Evolutionary conservation across 2,113 vertebrate genomes (phyloP).

Genomic region (Phylloscopus whistleri): DNA sequence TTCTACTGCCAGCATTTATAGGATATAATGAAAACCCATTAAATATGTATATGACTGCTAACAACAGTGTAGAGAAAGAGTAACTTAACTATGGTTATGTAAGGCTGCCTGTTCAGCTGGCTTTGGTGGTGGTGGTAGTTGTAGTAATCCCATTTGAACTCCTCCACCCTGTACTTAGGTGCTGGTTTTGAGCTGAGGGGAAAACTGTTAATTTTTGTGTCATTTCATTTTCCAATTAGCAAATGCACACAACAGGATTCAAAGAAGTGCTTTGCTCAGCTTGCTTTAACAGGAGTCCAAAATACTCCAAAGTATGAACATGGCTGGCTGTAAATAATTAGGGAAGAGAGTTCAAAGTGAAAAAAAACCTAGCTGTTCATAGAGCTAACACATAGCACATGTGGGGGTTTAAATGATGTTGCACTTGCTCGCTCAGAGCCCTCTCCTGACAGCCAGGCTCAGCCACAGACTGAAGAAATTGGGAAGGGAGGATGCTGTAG

Average conservation of each 20-base stretch:
- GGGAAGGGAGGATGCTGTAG: not conserved
- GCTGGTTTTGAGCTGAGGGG: not conserved
- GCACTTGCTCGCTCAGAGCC: not conserved
- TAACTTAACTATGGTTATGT: conserved; percentile 50
- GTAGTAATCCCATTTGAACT: not conserved
- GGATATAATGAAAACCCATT: conserved; percentile 78
- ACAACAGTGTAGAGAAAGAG: conserved; percentile 52
- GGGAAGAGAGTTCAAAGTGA: not conserved
- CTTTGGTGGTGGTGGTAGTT: not conserved
- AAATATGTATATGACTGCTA: conserved; percentile 79
- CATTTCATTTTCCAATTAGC: not conserved
- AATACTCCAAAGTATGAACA: not conserved
- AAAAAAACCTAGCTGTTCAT: not conserved
- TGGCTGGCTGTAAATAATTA: not conserved
- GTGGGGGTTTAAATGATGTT: accelerated
- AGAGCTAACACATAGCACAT: accelerated
- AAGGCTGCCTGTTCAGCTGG: not conserved
- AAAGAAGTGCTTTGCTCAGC: not conserved
- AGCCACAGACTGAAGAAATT: not conserved
- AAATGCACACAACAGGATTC: not conserved
- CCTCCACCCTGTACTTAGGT: conserved; percentile 5
- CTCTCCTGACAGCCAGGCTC: not conserved
- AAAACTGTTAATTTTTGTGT: not conserved
- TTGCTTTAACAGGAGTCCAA: not conserved
- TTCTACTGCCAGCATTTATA: conserved; percentile 75